Percentiles rank a stretch among this genome's conserved stretches.
Evolutionary conservation across 2,888 invertebrate genomes (phyloP).

Genomic region (Ethmia dodecea): DNA sequence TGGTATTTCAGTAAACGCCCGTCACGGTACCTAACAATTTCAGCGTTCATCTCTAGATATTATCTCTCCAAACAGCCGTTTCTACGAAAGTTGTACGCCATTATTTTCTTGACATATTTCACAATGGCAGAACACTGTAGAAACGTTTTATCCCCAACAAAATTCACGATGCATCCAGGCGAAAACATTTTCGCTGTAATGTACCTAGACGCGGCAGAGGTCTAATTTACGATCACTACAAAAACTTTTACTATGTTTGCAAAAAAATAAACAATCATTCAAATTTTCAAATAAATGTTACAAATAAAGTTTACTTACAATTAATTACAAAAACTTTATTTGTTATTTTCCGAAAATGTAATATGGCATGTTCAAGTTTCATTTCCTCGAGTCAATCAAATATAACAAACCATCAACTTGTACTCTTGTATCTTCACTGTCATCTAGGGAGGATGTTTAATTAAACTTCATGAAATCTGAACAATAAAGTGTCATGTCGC

Average conservation of each 20-base stretch:
- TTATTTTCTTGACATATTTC: constrained; percentile 66
- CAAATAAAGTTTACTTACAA: background rate
- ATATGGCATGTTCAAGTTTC: constrained; percentile 17
- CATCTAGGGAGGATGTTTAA: constrained; percentile 46
- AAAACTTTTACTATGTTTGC: constrained; percentile 1
- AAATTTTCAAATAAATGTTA: background rate
- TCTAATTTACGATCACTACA: constrained; percentile 10
- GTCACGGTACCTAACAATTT: constrained; percentile 21
- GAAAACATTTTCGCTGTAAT: constrained; percentile 19
- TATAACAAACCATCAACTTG: constrained; percentile 27
- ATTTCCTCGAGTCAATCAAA: constrained; percentile 63
- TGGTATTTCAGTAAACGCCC: constrained; percentile 17
- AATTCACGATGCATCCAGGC: constrained; percentile 37
- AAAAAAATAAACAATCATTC: too few relatives aligned
- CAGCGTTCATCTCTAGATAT: constrained; percentile 32
- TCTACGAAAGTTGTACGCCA: constrained; percentile 37
- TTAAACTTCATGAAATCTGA: constrained; percentile 53
- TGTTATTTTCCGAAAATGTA: background rate
- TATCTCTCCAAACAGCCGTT: constrained; percentile 35
- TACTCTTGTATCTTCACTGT: constrained; percentile 22
- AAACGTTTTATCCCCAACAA: constrained; percentile 36
- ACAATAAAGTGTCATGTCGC: constrained; percentile 48
- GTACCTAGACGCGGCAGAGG: constrained; percentile 3
- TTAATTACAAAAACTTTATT: background rate
- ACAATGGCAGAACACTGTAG: constrained; percentile 38